Evolutionary conservation across 1,140 invertebrate species (phyloP), one percentile per base, ranked within the genome.

Genomic region (Batillaria attramentaria): DNA sequence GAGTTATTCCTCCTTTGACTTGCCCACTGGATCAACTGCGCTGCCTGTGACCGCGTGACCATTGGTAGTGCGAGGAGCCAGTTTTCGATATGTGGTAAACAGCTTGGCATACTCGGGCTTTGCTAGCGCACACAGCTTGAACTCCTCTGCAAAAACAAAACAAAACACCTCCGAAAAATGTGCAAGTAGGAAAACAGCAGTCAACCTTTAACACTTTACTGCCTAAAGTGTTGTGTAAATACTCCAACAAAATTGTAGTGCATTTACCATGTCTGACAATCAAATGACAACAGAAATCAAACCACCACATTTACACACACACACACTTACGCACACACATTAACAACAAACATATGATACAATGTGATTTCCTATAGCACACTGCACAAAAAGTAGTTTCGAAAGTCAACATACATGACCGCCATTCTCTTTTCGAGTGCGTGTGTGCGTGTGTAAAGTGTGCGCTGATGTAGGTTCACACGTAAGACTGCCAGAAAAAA

Each of bases 51-150:
- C 66, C 42, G 28, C 28, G 18, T 13, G 54, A 35, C 24, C 42
- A 33, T 79, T 60, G 6, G 57, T 60, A 28, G 57, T 60, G 57
- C 20, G 31, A 24, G 41, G 28, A 10, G 35, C n/a, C 41, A 72
- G 46, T 31, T 86, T 81, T 66, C 81, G 84, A 65, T 85, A 88
- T 3, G 85, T 83, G 39, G 77, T 82, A 57, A 87, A 88, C 50
- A 88, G 60, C 66, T 87, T 88, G 74, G 87, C 84, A 78, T 89
- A 91, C 79, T 91, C 90, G 75, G 90, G 89, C 77, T 90, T 89
- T 77, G 85, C 82, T 75, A 83, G 78, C 65, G 90, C 88, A 84
- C 87, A 87, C 24, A 74, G 80, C 75, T 85, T 85, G 78, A 91
- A 91, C 80, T 91, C 88, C 76, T 90, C 90, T 91, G 86, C 42